Conservation (phyloP, 2,888 invertebrate species). For the Frankliniella intonsa region DNA sequence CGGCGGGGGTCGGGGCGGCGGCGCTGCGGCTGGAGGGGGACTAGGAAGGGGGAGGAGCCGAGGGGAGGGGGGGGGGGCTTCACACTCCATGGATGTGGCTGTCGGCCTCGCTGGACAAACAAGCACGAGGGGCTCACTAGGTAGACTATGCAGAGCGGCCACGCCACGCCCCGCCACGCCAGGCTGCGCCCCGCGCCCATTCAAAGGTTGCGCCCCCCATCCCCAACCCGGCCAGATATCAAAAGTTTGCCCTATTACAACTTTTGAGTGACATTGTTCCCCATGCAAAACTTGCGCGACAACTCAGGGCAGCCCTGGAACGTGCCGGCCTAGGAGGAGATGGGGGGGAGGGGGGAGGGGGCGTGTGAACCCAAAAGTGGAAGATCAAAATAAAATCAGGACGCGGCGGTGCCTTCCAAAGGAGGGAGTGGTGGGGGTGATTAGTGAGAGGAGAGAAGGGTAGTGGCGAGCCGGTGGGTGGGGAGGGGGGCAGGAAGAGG, state of each 20-base stretch:
- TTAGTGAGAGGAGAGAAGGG: too few species aligned
- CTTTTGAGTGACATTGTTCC: conserved; percentile 22
- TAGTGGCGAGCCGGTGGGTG: neutral
- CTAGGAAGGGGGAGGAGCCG: too few species aligned
- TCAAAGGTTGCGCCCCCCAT: neutral
- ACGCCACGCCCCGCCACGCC: neutral
- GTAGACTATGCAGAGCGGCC: neutral
- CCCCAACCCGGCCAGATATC: neutral
- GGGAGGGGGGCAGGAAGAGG: neutral
- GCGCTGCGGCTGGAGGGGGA: neutral
- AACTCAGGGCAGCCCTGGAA: neutral
- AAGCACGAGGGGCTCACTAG: neutral
- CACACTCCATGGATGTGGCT: too few species aligned
- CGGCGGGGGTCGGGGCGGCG: neutral
- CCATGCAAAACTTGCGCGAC: conserved; percentile 11
- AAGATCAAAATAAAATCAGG: too few species aligned
- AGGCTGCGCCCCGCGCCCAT: neutral
- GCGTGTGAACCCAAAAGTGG: too few species aligned
- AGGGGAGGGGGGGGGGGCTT: too few species aligned
- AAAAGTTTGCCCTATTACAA: conserved; percentile 23
- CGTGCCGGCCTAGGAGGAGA: neutral
- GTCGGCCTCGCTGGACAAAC: neutral
- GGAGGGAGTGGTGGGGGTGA: too few species aligned
- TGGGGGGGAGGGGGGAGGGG: neutral
- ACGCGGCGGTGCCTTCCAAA: too few species aligned